phyloP scores from a whole-genome alignment of 2,888 invertebrate genomes.

The Fissipunctia ypsillon region DNA sequence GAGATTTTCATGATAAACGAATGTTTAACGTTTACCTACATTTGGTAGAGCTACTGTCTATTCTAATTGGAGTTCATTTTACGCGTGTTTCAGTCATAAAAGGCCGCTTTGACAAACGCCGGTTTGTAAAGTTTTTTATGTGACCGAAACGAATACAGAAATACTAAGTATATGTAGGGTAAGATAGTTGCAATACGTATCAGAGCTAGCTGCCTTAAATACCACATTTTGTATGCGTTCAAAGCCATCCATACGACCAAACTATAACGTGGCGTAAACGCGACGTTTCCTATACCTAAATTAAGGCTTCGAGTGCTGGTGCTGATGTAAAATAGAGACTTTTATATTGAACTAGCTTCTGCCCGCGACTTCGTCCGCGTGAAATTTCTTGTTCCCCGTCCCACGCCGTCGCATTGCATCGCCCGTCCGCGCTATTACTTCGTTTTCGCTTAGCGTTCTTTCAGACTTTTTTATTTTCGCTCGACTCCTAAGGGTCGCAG shows the following conservation, averaged over 20 bases:
- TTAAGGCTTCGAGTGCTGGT: background rate
- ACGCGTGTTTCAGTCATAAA: conserved; percentile 23
- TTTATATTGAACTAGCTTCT: too few species aligned
- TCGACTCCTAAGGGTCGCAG: too few species aligned
- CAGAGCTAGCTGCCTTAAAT: background rate
- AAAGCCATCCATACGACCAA: conserved; percentile 11
- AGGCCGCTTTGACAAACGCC: too few species aligned
- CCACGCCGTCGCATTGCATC: too few species aligned
- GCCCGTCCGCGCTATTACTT: too few species aligned
- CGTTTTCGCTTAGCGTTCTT: too few species aligned
- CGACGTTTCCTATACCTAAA: background rate
- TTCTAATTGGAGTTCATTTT: conserved; percentile 40
- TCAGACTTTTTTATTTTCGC: too few species aligned
- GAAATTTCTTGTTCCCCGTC: too few species aligned
- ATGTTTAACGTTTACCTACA: conserved; percentile 31
- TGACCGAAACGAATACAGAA: background rate
- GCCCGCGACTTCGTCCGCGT: too few species aligned
- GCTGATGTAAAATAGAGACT: background rate
- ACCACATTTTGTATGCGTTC: background rate
- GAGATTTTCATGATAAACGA: conserved; percentile 43
- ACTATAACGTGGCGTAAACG: background rate
- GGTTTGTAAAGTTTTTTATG: conserved; percentile 14
- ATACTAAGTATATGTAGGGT: background rate
- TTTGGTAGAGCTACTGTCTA: conserved; percentile 17
- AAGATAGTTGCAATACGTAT: background rate